phyloP scores from a whole-genome alignment of 2,113 vertebrate species.

The Eleginops maclovinus region DNA sequence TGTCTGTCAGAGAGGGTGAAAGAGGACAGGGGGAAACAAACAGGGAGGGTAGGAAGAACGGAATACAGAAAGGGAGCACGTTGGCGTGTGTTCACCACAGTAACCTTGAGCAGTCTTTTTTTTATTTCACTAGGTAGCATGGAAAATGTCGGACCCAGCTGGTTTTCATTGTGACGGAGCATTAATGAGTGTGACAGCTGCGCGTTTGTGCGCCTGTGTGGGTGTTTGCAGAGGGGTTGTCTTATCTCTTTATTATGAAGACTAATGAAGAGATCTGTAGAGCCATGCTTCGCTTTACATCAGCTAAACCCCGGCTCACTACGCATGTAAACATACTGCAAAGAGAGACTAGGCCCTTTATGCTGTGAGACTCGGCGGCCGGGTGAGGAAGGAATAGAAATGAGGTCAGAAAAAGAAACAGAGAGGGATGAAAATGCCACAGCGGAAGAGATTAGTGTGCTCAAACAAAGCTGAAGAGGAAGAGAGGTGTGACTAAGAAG shows the following conservation, averaged over 20 bases:
- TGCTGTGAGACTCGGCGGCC: constrained; percentile 41
- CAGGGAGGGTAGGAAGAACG: not conserved
- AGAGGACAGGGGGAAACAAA: constrained; percentile 17
- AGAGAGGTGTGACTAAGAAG: constrained; percentile 66
- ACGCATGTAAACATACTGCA: constrained; percentile 12
- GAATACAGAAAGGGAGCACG: constrained; percentile 6
- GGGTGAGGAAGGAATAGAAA: constrained; percentile 56
- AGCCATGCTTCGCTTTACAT: constrained; percentile 46
- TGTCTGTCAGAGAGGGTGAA: constrained; percentile 25
- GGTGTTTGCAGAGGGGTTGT: constrained; percentile 24
- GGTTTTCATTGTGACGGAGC: constrained; percentile 30
- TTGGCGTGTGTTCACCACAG: not conserved
- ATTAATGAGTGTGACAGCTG: constrained; percentile 36
- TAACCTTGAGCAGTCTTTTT: constrained; percentile 39
- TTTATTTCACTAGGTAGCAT: constrained; percentile 26
- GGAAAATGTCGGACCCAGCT: constrained; percentile 33
- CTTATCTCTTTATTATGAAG: constrained; percentile 51
- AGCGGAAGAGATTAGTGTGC: constrained; percentile 49
- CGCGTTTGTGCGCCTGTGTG: constrained; percentile 39
- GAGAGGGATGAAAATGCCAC: constrained; percentile 25
- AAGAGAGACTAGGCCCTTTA: constrained; percentile 32
- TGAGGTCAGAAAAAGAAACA: constrained; percentile 30
- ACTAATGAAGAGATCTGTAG: constrained; percentile 60
- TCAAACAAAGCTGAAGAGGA: constrained; percentile 47
- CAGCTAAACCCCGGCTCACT: constrained; percentile 41